A percentile compares a stretch with the other conserved stretches of the same genome.
These are phyloP conservation scores for Koerneria pararmatus DNA, from an alignment of 2,888 invertebrate genomes.

Conservation along the genomic window DNA sequence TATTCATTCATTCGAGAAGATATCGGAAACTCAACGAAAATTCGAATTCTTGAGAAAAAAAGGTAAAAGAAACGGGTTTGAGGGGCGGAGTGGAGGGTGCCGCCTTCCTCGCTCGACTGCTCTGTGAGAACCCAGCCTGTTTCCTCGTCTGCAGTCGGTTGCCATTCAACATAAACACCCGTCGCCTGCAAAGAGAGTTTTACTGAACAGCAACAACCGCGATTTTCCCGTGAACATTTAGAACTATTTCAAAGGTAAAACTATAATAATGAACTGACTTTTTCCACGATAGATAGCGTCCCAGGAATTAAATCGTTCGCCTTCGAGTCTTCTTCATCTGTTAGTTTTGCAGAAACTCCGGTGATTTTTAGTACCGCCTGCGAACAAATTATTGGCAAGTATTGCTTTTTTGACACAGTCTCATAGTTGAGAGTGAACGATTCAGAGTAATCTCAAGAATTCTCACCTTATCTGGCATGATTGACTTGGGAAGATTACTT, in stretches of 20 bases:
- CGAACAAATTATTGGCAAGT: not conserved
- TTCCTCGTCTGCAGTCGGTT: slow-evolving; percentile 40
- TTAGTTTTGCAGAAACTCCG: slow-evolving; percentile 35
- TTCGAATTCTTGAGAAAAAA: no score
- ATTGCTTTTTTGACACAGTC: not conserved
- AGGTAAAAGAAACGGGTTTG: no score
- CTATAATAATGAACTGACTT: slow-evolving; percentile 29
- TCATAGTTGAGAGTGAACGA: not conserved
- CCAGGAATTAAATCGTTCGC: slow-evolving; percentile 38
- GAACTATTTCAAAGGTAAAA: not conserved
- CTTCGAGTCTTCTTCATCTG: slow-evolving; percentile 25
- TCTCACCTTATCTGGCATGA: slow-evolving; percentile 36
- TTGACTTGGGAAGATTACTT: slow-evolving; percentile 29
- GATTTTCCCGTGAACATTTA: not conserved
- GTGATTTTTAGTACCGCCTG: slow-evolving; percentile 30
- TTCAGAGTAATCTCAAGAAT: not conserved
- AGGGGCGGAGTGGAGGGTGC: not conserved
- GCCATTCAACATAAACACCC: slow-evolving; percentile 58
- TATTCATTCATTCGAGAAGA: no score
- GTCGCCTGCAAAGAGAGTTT: slow-evolving; percentile 31
- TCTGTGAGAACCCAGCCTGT: slow-evolving; percentile 40
- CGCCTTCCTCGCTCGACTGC: not conserved
- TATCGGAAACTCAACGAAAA: no score
- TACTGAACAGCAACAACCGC: not conserved
- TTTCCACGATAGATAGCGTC: slow-evolving; percentile 43